Percentiles rank a stretch among this genome's conserved stretches.
phyloP scores from a whole-genome alignment of 2,113 vertebrate genomes.

The Datnioides undecimradiatus region DNA sequence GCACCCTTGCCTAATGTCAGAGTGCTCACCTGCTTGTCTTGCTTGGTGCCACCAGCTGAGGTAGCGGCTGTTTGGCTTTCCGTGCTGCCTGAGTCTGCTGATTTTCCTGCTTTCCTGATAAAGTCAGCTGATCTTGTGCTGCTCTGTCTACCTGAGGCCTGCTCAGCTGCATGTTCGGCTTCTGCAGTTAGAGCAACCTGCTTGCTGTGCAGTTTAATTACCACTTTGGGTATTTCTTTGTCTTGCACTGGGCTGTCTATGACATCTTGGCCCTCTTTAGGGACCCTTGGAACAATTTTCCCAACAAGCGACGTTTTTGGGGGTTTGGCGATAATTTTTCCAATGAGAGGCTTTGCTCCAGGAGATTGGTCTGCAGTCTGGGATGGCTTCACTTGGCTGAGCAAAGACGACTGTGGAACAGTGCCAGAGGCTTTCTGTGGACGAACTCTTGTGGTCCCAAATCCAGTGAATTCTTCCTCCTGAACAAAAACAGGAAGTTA shows the following conservation, averaged over 20 bases:
- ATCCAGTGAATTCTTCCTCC: conserved; percentile 89
- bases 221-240: conserved; percentile 51
- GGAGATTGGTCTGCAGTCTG: conserved; percentile 62
- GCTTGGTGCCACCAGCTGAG: conserved; percentile 57
- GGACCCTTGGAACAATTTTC: conserved; percentile 62
- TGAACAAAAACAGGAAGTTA: conserved; percentile 57
- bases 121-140: conserved; percentile 18
- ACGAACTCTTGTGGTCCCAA: conserved; percentile 76
- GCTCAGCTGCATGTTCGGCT: conserved; percentile 40
- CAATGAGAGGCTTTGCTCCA: conserved; percentile 47
- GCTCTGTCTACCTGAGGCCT: conserved; percentile 23
- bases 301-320: conserved; percentile 52
- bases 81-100: not conserved
- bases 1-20: conserved; percentile 52
- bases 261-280: conserved; percentile 50
- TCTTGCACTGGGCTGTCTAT: conserved; percentile 30
- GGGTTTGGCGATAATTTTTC: conserved; percentile 70
- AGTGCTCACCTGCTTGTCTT: conserved; percentile 50
- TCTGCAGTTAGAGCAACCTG: conserved; percentile 28
- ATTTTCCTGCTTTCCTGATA: conserved; percentile 26
- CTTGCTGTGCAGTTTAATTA: conserved; percentile 63
- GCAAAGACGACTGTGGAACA: conserved; percentile 33
- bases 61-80: conserved; percentile 49
- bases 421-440: conserved; percentile 54
- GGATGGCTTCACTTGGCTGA: conserved; percentile 49